These are phyloP conservation scores for Trisateles emortualis DNA, from an alignment of 2,888 invertebrate genomes.

Conservation along the genomic window DNA sequence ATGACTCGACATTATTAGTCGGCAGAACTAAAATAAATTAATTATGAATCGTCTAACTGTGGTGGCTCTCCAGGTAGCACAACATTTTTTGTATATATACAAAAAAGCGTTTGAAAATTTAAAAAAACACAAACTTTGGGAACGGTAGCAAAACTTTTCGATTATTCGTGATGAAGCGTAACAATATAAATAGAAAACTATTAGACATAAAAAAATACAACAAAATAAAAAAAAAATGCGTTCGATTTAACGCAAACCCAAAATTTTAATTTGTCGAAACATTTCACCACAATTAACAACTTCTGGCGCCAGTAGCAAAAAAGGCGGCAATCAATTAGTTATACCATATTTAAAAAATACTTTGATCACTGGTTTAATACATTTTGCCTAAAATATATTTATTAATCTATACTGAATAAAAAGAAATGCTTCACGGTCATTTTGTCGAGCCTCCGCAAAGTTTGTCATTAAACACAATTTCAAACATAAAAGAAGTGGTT, in stretches of 20 bases:
- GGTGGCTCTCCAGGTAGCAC: conserved; percentile 71
- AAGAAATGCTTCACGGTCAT: neutral
- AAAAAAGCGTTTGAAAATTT: conserved; percentile 58
- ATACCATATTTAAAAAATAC: conserved; percentile 21
- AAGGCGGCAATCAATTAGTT: conserved; percentile 36
- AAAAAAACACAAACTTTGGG: conserved; percentile 62
- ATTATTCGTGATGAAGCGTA: conserved; percentile 75
- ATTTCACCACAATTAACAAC: conserved; percentile 50
- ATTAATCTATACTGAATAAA: neutral
- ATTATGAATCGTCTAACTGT: conserved; percentile 69
- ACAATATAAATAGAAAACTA: conserved; percentile 78
- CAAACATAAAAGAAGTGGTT: conserved; percentile 24
- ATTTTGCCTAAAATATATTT: no score
- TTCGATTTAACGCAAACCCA: conserved; percentile 57
- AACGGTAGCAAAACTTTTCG: conserved; percentile 81
- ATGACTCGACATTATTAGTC: conserved; percentile 78
- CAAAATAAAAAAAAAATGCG: conserved; percentile 44
- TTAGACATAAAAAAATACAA: conserved; percentile 66
- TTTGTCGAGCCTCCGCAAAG: neutral
- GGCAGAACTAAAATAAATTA: conserved; percentile 78
- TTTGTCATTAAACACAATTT: conserved; percentile 14
- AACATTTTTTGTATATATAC: conserved; percentile 55
- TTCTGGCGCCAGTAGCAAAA: conserved; percentile 72
- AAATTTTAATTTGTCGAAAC: conserved; percentile 58
- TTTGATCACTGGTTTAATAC: neutral